Evolutionary conservation across 2,113 vertebrate species (phyloP).

Genomic region (Chamaea fasciata): DNA sequence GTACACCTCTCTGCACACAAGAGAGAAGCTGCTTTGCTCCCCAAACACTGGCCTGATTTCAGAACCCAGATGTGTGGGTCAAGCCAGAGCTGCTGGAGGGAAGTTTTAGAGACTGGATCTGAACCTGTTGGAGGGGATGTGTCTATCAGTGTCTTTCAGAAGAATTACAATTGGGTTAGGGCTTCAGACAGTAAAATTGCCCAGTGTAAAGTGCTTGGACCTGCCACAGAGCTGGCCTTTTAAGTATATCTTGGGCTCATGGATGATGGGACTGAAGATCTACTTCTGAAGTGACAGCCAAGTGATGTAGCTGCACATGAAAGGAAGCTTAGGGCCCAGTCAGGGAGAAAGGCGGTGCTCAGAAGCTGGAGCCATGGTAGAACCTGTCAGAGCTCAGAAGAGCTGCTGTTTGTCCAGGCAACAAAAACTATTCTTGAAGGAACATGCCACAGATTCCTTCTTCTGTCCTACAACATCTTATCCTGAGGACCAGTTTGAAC

Average conservation of each 20-base stretch:
- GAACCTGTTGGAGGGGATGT: not conserved
- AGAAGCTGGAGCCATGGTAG: not conserved
- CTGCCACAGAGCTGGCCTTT: not conserved
- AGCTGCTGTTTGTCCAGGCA: not conserved
- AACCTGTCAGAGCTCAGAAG: not conserved
- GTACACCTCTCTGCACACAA: not conserved
- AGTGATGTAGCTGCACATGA: not conserved
- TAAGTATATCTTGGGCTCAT: not conserved
- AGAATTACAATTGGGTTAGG: not conserved
- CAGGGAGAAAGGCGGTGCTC: not conserved
- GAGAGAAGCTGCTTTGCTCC: not conserved
- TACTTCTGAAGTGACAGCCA: not conserved
- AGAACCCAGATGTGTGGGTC: not conserved
- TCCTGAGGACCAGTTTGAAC: not conserved
- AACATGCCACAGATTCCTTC: not conserved
- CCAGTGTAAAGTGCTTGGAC: not conserved
- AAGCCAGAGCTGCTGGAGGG: not conserved
- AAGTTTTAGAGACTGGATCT: not conserved
- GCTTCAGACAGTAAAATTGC: not conserved
- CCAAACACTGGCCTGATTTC: not conserved
- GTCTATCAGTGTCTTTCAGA: not conserved
- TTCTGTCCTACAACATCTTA: not conserved
- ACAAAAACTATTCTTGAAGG: not conserved
- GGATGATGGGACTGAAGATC: not conserved
- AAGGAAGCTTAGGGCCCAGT: not conserved